Conservation (phyloP, 2,888 invertebrate species). For the Eristalis pertinax region DNA sequence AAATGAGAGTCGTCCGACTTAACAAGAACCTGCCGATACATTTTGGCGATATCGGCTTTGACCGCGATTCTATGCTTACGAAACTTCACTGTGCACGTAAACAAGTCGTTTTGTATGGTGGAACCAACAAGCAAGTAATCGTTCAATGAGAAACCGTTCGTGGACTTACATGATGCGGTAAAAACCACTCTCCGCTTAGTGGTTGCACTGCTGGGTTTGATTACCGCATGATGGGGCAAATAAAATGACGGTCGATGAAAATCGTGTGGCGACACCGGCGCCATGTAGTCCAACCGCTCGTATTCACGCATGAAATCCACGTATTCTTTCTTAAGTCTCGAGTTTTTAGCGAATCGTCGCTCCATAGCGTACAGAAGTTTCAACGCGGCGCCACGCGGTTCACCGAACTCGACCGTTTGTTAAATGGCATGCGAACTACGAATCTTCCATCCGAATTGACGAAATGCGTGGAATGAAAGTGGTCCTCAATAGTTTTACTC, state of each 20-base stretch:
- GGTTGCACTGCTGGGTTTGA: neutral
- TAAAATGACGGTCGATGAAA: conserved; percentile 1
- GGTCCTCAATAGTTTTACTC: neutral
- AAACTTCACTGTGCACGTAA: conserved; percentile 10
- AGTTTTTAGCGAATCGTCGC: neutral
- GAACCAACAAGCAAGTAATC: conserved; percentile 27
- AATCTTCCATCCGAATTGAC: conserved; percentile 17
- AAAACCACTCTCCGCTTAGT: conserved; percentile 21
- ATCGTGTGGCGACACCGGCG: neutral
- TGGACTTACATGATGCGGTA: conserved; percentile 22
- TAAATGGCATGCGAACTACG: conserved; percentile 7
- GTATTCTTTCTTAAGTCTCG: neutral
- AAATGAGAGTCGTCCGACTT: conserved; percentile 8
- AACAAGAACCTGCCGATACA: conserved; percentile 20
- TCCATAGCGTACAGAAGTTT: neutral
- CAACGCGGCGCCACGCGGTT: neutral
- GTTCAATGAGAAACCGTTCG: conserved; percentile 19
- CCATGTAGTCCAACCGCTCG: conserved; percentile 1
- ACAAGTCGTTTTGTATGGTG: conserved; percentile 17
- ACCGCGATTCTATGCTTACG: conserved; percentile 22
- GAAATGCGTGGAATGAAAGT: conserved; percentile 13
- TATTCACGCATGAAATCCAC: neutral
- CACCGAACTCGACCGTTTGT: conserved; percentile 6
- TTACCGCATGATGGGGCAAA: conserved; percentile 18
- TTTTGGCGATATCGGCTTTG: conserved; percentile 36